Conservation (phyloP, 2,797 vertebrate species). For the Dendrocincla fuliginosa region DNA sequence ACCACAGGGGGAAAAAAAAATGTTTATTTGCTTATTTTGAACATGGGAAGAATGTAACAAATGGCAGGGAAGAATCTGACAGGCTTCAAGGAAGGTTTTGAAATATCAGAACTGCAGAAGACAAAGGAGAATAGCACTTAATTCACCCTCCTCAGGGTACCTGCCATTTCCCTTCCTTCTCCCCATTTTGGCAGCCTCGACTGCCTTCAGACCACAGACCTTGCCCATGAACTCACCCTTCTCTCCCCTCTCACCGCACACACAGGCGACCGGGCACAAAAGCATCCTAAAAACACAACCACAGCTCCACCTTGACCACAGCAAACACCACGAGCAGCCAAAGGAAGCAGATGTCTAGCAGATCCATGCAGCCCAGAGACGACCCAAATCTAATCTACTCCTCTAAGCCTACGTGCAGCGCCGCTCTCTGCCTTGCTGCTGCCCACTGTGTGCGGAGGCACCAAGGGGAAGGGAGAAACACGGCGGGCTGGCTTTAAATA, state of each 20-base stretch:
- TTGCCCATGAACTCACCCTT: not conserved
- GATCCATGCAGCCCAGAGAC: not conserved
- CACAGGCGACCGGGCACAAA: not conserved
- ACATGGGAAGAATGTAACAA: not conserved
- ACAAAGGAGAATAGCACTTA: conserved; percentile 2
- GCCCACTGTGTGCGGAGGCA: conserved; percentile 15
- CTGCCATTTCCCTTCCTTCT: not conserved
- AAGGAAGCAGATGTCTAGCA: conserved; percentile 36
- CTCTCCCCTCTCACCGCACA: not conserved
- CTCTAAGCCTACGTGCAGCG: conserved; percentile 29
- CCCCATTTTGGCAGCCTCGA: not conserved
- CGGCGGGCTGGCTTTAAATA: conserved; percentile 1
- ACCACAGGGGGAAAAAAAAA: not conserved
- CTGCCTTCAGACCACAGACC: not conserved
- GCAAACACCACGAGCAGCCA: conserved; percentile 5
- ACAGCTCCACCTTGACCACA: conserved; percentile 4
- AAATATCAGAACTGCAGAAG: conserved; percentile 14
- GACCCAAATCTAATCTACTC: conserved; percentile 3
- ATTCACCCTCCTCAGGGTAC: not conserved
- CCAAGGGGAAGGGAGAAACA: not conserved
- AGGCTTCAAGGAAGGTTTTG: conserved; percentile 15
- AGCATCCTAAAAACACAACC: not conserved
- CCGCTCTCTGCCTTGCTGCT: not conserved
- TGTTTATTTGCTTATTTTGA: not conserved
- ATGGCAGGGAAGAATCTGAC: conserved; percentile 11